Percentiles rank a stretch among this genome's conserved stretches.
Evolutionary conservation across 2,113 vertebrate genomes (phyloP).

Genomic region (Macrotus californicus): DNA sequence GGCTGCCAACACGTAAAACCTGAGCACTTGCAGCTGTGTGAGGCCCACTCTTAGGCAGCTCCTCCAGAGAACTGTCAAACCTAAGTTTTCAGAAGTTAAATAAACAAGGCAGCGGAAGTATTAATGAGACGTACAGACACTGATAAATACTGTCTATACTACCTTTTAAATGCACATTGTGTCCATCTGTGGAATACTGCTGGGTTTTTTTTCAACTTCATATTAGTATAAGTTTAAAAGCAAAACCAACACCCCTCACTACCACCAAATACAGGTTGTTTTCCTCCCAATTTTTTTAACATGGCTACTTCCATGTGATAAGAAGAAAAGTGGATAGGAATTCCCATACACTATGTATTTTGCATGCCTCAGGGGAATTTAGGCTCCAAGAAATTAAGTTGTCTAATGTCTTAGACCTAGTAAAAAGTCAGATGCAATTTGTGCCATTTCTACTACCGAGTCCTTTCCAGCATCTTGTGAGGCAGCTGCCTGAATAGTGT

Average conservation of each 20-base stretch:
- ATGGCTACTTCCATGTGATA: neutral
- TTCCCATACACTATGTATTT: neutral
- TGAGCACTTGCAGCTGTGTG: slow-evolving; percentile 20
- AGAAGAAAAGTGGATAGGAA: neutral
- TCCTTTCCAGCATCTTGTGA: neutral
- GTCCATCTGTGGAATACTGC: neutral
- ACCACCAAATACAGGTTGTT: neutral
- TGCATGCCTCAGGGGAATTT: neutral
- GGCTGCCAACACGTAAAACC: slow-evolving; percentile 61
- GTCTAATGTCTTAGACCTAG: neutral
- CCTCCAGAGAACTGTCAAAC: slow-evolving; percentile 71
- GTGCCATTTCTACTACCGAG: neutral
- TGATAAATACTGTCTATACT: neutral
- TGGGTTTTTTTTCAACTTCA: neutral
- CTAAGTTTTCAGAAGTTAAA: slow-evolving; percentile 59
- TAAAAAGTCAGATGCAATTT: neutral
- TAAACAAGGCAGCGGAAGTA: slow-evolving; percentile 57
- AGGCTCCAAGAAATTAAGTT: neutral
- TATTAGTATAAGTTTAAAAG: slow-evolving; percentile 26
- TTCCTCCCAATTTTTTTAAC: neutral
- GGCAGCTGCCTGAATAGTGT: neutral
- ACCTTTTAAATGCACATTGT: neutral
- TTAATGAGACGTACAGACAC: slow-evolving; percentile 29
- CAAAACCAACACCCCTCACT: neutral
- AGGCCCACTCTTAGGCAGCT: slow-evolving; percentile 30